Base-by-base conservation (phyloP, 2,888 invertebrate genomes). In the Campoplex nolae region DNA sequence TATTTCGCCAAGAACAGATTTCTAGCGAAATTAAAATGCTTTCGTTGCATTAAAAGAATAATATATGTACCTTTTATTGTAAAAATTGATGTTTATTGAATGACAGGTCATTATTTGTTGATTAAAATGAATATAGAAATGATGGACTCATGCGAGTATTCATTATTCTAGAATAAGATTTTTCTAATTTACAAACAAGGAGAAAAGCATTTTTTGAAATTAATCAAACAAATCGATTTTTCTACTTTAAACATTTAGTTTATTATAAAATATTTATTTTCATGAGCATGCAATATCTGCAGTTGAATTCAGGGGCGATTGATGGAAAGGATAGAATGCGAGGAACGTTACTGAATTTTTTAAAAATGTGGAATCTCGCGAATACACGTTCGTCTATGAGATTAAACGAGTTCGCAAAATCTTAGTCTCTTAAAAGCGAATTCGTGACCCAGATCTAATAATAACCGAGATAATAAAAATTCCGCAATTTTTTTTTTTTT, bases 381-480 rank as follows among this genome's bases (percentile, higher is more conserved):
- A 32, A 32, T 32, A 16, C 4, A 62, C 16, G n/a, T 62, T 62
- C 13, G 16, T 62, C 16, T 32, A 32, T 28, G 62, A 32, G 32
- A 32, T 62, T 23, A 32, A 62, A 62, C 13, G 32, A 62, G 32
- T 62, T 32, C 32, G 62, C 62, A 6, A 62, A 13, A 32, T 62
- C 32, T 62, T 16, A n/a, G 8, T 42, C 6, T 51, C 32, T 32
- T 32, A 13, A 32, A 62, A 32, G 16, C 13, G 62, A 62, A 13
- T 62, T 62, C 32, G 62, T 62, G 62, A 62, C 62, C 62, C 62
- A 62, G 62, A 32, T 62, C 16, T 62, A 32, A 32, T 32, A 62
- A 62, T 62, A 62, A 62, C 13, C 3, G 32, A 62, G 32, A 62
- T 62, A 32, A 62, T 58, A 16, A 13, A 45, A 45, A 32, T 62